These are phyloP conservation scores for Sabatieria punctata DNA, from an alignment of 2,888 invertebrate species.

Conservation along the genomic window DNA sequence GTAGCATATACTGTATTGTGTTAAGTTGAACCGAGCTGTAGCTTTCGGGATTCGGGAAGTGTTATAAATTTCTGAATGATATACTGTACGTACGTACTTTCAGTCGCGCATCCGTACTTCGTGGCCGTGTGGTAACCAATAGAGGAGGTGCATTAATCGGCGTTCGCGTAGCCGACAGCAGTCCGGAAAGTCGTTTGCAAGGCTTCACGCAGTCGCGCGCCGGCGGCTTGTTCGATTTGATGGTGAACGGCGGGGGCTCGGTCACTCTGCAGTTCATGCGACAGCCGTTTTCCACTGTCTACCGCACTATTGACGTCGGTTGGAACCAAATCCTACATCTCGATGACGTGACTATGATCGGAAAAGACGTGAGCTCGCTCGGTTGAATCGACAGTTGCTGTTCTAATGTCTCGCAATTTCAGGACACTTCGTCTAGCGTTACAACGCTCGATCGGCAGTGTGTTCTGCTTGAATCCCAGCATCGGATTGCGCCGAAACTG, in stretches of 20 bases:
- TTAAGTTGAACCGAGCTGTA: no score
- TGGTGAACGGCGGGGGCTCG: constrained; percentile 95
- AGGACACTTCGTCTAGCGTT: constrained; percentile 14
- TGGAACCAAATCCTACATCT: constrained; percentile 87
- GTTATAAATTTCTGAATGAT: no score
- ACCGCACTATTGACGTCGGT: constrained; percentile 77
- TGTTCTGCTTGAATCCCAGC: not conserved
- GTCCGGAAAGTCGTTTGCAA: constrained; percentile 74
- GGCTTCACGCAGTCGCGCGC: constrained; percentile 57
- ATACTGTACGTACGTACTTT: no score
- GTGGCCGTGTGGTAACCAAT: constrained; percentile 83
- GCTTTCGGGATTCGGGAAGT: no score
- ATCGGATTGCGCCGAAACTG: constrained; percentile 11
- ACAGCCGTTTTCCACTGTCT: constrained; percentile 57
- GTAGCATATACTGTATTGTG: no score
- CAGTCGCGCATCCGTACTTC: constrained; percentile 96
- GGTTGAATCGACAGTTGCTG: not conserved
- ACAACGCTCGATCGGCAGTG: no score
- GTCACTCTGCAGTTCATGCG: constrained; percentile 77
- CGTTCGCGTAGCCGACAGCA: constrained; percentile 85
- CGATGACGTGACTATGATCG: constrained; percentile 46
- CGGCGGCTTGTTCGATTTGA: constrained; percentile 69
- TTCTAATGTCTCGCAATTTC: no score
- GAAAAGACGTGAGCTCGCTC: constrained; percentile 5
- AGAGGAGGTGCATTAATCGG: constrained; percentile 83